phyloP scores from a whole-genome alignment of 2,113 vertebrate species.

The Morone chrysops region DNA sequence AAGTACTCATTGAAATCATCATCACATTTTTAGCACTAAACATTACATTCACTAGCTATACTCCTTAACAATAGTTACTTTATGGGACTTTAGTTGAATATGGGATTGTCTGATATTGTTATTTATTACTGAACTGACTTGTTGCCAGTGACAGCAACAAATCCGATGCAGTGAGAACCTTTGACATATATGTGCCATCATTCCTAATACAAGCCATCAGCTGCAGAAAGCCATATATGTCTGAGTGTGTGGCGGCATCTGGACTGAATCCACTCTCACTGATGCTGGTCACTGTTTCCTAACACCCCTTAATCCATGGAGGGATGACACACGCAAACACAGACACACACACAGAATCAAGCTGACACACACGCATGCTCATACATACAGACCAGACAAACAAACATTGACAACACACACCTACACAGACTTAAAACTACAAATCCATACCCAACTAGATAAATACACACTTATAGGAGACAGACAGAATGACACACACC shows the following conservation, averaged over 20 bases:
- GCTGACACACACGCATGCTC: slow-evolving; percentile 20
- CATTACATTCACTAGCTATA: not conserved
- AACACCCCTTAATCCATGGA: slow-evolving; percentile 61
- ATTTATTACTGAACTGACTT: not conserved
- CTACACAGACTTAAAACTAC: not conserved
- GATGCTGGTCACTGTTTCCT: slow-evolving; percentile 74
- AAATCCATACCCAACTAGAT: slow-evolving; percentile 19
- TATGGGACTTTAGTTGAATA: too few species aligned
- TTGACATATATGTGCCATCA: slow-evolving; percentile 29
- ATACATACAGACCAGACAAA: slow-evolving; percentile 15
- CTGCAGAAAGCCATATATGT: slow-evolving; percentile 43
- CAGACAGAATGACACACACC: slow-evolving; percentile 38
- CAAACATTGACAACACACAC: slow-evolving; percentile 12
- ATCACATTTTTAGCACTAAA: too few species aligned
- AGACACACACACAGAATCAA: slow-evolving; percentile 20
- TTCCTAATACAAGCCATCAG: slow-evolving; percentile 34
- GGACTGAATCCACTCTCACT: slow-evolving; percentile 65
- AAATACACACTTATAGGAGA: slow-evolving; percentile 30
- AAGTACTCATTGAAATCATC: too few species aligned
- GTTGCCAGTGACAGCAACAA: not conserved
- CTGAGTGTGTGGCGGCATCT: slow-evolving; percentile 43
- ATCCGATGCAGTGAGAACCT: slow-evolving; percentile 1
- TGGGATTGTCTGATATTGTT: not conserved
- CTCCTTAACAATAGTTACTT: not conserved
- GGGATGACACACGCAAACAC: slow-evolving; percentile 33